These are phyloP conservation scores for Meriones unguiculatus DNA, from an alignment of 2,113 vertebrate species.

Conservation along the genomic window DNA sequence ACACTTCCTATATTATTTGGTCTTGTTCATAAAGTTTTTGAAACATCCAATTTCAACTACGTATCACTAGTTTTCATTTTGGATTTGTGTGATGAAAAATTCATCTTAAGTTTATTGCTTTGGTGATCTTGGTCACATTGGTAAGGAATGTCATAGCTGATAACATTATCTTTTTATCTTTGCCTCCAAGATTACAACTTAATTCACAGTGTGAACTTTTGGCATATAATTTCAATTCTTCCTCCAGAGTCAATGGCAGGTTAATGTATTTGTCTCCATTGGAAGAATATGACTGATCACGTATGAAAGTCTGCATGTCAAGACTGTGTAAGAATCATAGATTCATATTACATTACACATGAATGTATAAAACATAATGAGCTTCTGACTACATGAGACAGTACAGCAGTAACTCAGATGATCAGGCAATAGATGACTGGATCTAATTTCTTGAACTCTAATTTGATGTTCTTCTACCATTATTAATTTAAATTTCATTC, in stretches of 20 bases:
- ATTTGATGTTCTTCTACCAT: background rate
- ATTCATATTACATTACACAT: too few species aligned
- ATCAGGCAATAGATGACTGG: background rate
- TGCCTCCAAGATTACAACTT: background rate
- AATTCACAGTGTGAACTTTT: background rate
- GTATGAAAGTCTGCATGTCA: too few species aligned
- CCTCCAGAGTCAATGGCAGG: background rate
- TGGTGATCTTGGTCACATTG: background rate
- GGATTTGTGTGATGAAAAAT: background rate
- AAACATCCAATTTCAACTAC: too few species aligned
- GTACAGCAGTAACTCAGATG: too few species aligned
- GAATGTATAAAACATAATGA: too few species aligned
- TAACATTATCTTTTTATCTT: background rate
- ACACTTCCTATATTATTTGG: too few species aligned
- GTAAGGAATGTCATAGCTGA: background rate
- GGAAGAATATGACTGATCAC: too few species aligned
- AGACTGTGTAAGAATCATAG: too few species aligned
- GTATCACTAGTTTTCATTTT: background rate
- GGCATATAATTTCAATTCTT: background rate
- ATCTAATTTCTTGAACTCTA: background rate
- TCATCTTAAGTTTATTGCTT: background rate
- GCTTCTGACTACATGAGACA: too few species aligned
- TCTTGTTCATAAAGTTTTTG: too few species aligned
- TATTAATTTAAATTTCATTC: background rate
- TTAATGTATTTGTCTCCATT: background rate